Evolutionary conservation across 30 jellyfish, hydroid and myxozoan genomes (phyloP), one percentile per base, ranked within the genome.

Genomic region (Aurelia coerulea): DNA sequence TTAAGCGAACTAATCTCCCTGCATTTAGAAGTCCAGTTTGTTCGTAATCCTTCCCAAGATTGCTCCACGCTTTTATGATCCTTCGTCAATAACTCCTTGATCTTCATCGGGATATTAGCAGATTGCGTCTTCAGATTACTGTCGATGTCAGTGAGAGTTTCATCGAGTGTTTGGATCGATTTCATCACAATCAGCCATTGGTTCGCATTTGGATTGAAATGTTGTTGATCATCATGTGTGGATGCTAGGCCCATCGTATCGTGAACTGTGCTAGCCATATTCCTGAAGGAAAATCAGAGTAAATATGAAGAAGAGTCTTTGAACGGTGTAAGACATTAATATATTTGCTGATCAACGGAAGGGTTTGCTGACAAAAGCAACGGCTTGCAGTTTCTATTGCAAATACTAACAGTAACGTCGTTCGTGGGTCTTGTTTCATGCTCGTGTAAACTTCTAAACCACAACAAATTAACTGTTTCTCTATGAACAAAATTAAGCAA

Each of bases 21-120:
- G 77, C 93, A 77, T 69, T 93, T 93, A n/a, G 90, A 74, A 15
- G 65, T 52, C 98, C 98, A 93, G 29, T 93, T 90, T 13, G 84
- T 66, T 50, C 68, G 78, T 52, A 93, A 84, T 37, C 86, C 78
- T 35, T 88, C 93, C 84, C 94, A 73, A 7, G 88, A 73, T 59
- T 87, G 83, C 35, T 93, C 97, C 3, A 77, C 23, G 56, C 66
- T 65, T 39, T 68, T 87, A 59, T 78, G 65, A 49, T 76, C 90
- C 63, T 78, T 87, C 68, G 34, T 76, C 16, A 74, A 41, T 72
- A 87, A 74, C 19, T 87, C 96, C 46, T 68, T 60, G 0, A 87
- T 51, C 73, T 62, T 68, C 53, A 32, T 15, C 13, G 86, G 90
- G 52, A 78, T n/a, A 23, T 77, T 87, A 1, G 78, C 69, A n/a